Evolutionary conservation across 2,113 vertebrate species (phyloP), one percentile per base, ranked within the genome.

Genomic region (Oryzias javanicus): DNA sequence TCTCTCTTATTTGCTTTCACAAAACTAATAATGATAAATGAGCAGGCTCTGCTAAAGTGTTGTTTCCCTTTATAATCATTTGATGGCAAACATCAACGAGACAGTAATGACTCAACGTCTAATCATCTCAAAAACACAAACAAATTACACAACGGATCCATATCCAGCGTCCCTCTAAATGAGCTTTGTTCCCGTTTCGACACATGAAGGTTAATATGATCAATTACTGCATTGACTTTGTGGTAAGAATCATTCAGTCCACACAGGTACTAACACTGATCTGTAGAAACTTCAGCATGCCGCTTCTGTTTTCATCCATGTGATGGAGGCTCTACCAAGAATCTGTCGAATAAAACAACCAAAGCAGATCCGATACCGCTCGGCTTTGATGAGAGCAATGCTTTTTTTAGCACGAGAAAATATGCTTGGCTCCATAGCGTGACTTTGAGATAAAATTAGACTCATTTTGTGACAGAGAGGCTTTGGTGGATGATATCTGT

Each of bases 381-480:
- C 40, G 41, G 1, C 67, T 76, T 52, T 66, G 60, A 76, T 64
- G 67, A 72, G 27, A 3, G 47, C 24, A 61, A 48, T 57, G 70
- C 68, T 74, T 76, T 84, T 72, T 81, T 83, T 80, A 85, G 76
- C 16, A 4, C 1, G 14, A 64, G 24, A 59, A n/a, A 73, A 62
- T 45, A 60, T 67, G 60, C 73, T 74, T 48, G 52, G 60, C 63
- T 44, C 12, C 68, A 51, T 60, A 35, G 27, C 12, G 16, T 67
- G 67, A 74, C 56, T 72, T 51, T 20, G 44, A 58, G 47, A 65
- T 71, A 65, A 64, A 35, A 61, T 55, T 45, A 69, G 70, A 72
- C 69, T 25, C 25, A 48, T 51, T 56, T 35, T 70, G 59, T 41
- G 55, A 79, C 60, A 44, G 61, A 63, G 13, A 55, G 14, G 44